Base-by-base conservation (phyloP, 2,888 invertebrate genomes). In the Synergus japonicus region DNA sequence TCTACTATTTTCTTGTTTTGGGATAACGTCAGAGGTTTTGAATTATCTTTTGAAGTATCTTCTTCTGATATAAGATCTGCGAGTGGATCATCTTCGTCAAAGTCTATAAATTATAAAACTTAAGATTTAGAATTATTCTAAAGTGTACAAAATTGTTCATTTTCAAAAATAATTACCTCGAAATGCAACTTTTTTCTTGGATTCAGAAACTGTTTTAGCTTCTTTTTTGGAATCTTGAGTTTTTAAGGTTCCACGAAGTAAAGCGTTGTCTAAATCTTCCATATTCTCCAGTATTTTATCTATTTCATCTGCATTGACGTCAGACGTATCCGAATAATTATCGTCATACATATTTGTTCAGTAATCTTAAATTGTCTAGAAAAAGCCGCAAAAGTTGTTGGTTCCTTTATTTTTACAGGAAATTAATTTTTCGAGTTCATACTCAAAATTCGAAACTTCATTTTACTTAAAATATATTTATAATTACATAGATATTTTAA, bases 101-200 rank as follows among this genome's bases (percentile, higher is more conserved):
- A 81, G 65, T 85, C 86, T 87, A 1, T 54, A 49, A 66, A 63
- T 54, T 18, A 44, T 58, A 64, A 22, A 60, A 69, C 29, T n/a
- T n/a, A 76, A 76, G 15, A n/a, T 58, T 29, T 29, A 44, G 9
- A 7, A 37, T 37, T 37, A 46, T 78, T 44, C 10, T 18, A 18
- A 18, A 18, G 18, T 58, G 9, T 58, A 18, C 10, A 58, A 58
- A 9, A 18, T 18, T 10, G 3, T n/a, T 9, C 2, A 2, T 18
- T 58, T 9, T 18, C n/a, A 66, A 78, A 64, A 15, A 13, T 46
- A 54, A 41, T 76, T 67, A 90, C 91, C 90, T 88, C 87, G 85
- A 78, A 90, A 89, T 37, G 83, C 82, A 64, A 90, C 89, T 84
- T 82, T 90, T 76, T 87, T 90, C 83, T 85, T 89, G 0, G 54